Base-by-base conservation (phyloP, 2,113 vertebrate species). In the Leiothrix lutea region DNA sequence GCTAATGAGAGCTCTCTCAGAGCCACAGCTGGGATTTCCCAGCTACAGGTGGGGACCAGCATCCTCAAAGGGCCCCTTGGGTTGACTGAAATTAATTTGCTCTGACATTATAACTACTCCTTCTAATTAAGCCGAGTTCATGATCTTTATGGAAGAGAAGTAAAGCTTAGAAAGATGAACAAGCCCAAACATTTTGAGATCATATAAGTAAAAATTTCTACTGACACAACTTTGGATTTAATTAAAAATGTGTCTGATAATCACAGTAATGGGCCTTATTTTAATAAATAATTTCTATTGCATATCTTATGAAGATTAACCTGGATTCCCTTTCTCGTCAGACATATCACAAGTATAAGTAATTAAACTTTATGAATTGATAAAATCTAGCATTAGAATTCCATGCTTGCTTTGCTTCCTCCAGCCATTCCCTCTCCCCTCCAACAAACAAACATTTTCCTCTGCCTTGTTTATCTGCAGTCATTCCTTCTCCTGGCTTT, bases 91-190 rank as follows among this genome's bases (percentile, higher is more conserved):
- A 97, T 96, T 93, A 96, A 96, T 97, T 97, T 97, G 88, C 88
- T 97, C 91, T 88, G 85, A 96, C 92, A 93, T 93, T 88, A 92
- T 79, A 95, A 81, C 92, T 96, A 70, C 87, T 91, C 50, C 85
- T 90, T 95, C 95, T 96, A 97, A 97, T 97, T 97, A 97, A 94
- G 96, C 53, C 7, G 54, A 83, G 90, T 97, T 93, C 95, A 81
- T 79, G 92, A 95, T 96, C 89, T 91, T 93, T 65, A 91, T 33
- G 40, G 88, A 81, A 82, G 84, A 81, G 54, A 82, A 94, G 75
- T 57, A 82, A 81, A 94, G 92, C 92, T 91, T 51, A 82, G 87
- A 82, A 93, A 92, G 92, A 88, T 53, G 75, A 97, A 71, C 67
- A 88, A 82, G 84, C 80, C 89, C 80, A 96, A 96, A 96, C 31